phyloP scores from a whole-genome alignment of 2,888 invertebrate genomes.

The Laspeyria flexula region DNA sequence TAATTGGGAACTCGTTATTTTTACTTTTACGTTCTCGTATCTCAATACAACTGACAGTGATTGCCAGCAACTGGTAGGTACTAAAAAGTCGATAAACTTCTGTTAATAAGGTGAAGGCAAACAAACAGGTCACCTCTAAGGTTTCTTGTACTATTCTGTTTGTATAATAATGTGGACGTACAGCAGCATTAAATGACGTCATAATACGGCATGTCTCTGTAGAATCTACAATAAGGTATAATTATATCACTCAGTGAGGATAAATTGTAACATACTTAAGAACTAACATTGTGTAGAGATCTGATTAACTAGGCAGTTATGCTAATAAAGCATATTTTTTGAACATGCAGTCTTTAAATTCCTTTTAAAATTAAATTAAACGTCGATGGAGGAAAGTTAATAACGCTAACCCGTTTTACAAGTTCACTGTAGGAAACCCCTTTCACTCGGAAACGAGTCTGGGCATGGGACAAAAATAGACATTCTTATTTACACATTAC shows the following conservation, averaged over 20 bases:
- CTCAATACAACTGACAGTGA: conserved; percentile 2
- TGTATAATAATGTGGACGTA: conserved; percentile 28
- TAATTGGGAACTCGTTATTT: not conserved
- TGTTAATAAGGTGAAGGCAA: conserved; percentile 64
- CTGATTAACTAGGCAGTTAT: not conserved
- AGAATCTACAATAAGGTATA: no score
- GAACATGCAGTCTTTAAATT: not conserved
- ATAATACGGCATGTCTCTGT: not conserved
- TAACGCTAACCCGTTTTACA: conserved; percentile 60
- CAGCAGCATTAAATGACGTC: not conserved
- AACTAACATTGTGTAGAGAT: not conserved
- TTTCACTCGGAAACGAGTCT: conserved; percentile 73
- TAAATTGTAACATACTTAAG: not conserved
- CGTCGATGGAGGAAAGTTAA: conserved; percentile 60
- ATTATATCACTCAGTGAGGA: not conserved
- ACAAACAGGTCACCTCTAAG: conserved; percentile 63
- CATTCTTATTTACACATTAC: conserved; percentile 70
- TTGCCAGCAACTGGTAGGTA: conserved; percentile 15
- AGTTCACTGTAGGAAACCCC: conserved; percentile 72
- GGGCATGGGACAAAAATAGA: conserved; percentile 68
- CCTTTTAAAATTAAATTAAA: conserved; percentile 29
- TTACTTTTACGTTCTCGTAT: not conserved
- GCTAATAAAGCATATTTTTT: no score
- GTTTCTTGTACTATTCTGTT: conserved; percentile 30
- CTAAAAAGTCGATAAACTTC: conserved; percentile 41